phyloP scores from a whole-genome alignment of 2,797 vertebrate genomes.

The Gallirallus australis region DNA sequence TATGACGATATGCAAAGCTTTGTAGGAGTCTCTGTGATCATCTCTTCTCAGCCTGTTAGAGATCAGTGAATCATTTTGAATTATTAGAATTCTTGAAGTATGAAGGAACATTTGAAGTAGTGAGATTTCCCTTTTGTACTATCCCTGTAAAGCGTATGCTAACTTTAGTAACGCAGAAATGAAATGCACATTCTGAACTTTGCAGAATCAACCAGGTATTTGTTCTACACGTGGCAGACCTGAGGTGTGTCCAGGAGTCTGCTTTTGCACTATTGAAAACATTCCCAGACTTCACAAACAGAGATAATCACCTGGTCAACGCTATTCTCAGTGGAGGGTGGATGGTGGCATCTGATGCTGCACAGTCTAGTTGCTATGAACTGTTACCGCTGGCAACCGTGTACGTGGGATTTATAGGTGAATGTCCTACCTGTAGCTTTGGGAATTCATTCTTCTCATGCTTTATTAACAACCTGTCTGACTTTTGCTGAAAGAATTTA shows the following conservation, averaged over 20 bases:
- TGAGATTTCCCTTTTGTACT: not conserved
- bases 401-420: constrained; percentile 9
- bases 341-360: not conserved
- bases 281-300: constrained; percentile 30
- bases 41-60: not conserved
- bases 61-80: not conserved
- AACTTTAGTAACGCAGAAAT: not conserved
- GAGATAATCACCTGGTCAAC: not conserved
- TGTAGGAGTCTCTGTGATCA: not conserved
- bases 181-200: not conserved
- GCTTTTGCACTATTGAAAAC: constrained; percentile 17
- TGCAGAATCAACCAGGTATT: not conserved
- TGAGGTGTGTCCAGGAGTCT: not conserved
- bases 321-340: constrained; percentile 24
- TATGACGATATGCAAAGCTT: not conserved
- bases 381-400: not conserved
- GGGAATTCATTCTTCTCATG: constrained; percentile 3
- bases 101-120: not conserved
- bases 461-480: constrained; percentile 4
- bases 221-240: not conserved
- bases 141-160: not conserved
- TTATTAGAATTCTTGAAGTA: not conserved
- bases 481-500: not conserved
- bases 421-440: not conserved
- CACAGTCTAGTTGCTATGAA: not conserved